Percentiles rank a stretch among this genome's conserved stretches.
These are phyloP conservation scores for Lepidurus apus DNA, from an alignment of 1,140 invertebrate species.

Conservation along the genomic window DNA sequence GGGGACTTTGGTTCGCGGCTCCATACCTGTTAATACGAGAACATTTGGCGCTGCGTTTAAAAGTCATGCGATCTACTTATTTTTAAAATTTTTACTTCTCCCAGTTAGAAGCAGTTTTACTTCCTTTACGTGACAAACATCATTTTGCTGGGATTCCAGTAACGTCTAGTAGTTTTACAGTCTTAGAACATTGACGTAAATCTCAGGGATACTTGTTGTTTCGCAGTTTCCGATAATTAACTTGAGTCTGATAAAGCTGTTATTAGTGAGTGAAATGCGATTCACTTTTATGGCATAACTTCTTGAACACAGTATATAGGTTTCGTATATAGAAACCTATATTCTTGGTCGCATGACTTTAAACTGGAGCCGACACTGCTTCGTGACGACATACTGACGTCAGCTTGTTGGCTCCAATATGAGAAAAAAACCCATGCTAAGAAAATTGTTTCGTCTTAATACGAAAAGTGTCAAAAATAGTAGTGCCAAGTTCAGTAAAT, in stretches of 20 bases:
- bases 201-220: neutral
- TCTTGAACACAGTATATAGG: too few relatives aligned
- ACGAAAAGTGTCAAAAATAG: neutral
- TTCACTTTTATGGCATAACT: too few relatives aligned
- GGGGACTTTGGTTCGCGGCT: neutral
- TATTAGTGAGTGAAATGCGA: too few relatives aligned
- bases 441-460: neutral
- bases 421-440: neutral
- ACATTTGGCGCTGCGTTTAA: slow-evolving; percentile 10
- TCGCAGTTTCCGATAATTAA: too few relatives aligned
- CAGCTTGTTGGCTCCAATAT: neutral
- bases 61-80: neutral
- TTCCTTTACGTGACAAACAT: too few relatives aligned
- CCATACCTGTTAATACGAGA: slow-evolving; percentile 19
- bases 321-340: neutral
- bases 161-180: neutral
- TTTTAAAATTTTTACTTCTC: neutral
- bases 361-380: neutral
- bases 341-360: neutral
- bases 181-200: neutral
- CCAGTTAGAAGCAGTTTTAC: too few relatives aligned
- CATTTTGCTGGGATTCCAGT: too few relatives aligned
- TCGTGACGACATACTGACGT: slow-evolving; percentile 8
- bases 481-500: too few relatives aligned
- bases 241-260: too few relatives aligned